A percentile compares a stretch with the other conserved stretches of the same genome.
These are phyloP conservation scores for Brachionus plicatilis DNA, from an alignment of 1,140 invertebrate genomes.

Conservation along the genomic window DNA sequence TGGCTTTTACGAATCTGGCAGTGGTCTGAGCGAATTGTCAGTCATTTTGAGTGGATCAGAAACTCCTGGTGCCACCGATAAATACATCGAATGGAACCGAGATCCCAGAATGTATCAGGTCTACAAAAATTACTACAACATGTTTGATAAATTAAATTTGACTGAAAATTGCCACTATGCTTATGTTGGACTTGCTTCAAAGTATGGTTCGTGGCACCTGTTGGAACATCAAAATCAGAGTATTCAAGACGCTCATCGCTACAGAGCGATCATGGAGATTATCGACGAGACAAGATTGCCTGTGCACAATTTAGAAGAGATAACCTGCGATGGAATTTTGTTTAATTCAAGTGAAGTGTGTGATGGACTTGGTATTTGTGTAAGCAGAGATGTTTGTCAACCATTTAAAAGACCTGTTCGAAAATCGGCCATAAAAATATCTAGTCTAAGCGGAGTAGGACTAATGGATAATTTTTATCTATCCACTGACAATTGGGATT, in stretches of 20 bases:
- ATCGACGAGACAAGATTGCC: neutral
- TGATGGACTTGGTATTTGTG: neutral
- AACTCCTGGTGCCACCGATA: slow-evolving; percentile 14
- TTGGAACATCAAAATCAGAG: slow-evolving; percentile 30
- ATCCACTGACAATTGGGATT: neutral
- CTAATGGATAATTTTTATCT: neutral
- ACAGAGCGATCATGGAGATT: neutral
- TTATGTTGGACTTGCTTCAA: slow-evolving; percentile 6
- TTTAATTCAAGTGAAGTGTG: slow-evolving; percentile 8
- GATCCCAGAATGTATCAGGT: slow-evolving; percentile 28
- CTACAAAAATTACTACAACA: neutral
- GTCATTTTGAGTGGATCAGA: neutral
- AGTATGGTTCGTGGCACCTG: slow-evolving; percentile 7
- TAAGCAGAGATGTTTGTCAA: neutral
- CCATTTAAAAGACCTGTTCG: neutral
- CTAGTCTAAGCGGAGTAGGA: neutral
- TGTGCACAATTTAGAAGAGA: neutral
- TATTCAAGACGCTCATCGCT: slow-evolving; percentile 4
- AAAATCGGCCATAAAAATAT: neutral
- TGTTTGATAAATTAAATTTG: slow-evolving; percentile 6
- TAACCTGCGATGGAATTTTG: neutral
- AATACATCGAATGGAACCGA: slow-evolving; percentile 22
- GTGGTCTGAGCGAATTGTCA: neutral
- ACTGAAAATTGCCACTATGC: slow-evolving; percentile 26
- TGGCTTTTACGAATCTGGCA: slow-evolving; percentile 24